Base-by-base conservation (phyloP, 1,140 invertebrate species). In the Leptinotarsa defecta region DNA sequence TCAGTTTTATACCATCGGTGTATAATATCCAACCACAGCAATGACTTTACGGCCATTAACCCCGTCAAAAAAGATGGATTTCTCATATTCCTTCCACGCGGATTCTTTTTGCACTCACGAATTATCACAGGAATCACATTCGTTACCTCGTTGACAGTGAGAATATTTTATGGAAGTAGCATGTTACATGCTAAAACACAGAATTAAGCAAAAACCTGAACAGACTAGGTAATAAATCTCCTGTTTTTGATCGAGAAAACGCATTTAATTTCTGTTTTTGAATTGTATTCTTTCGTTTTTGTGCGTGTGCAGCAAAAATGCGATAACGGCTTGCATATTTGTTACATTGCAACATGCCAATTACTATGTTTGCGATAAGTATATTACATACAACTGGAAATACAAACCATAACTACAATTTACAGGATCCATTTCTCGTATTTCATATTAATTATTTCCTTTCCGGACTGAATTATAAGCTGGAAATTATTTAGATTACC, bases 161-260 rank as follows among this genome's bases (percentile, higher is more conserved):
- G 76, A 68, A 74, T 74, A 74, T 61, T 74, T 74, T 74, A 77
- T 74, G 76, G 76, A 67, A 64, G 73, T 70, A 19, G 72, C 75
- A 74, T 76, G 75, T 76, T 61, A 76, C 75, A 61, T 71, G 73
- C 63, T 68, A 65, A 74, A 74, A 74, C 73, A 74, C 49, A 49
- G 70, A 70, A 74, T 71, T 74, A 63, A 74, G 73, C 72, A 77
- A 74, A 77, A 74, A 77, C 76, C 72, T 49, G 48, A 5, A 19
- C 52, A 65, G 69, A 74, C 43, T 62, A 65, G 70, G 62, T 68
- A 69, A 61, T 72, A 77, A 71, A 75, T 77, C 65, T 74, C 52
- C 48, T 48, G 64, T 72, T 77, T 77, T 61, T 75, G 70, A 75
- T 71, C 71, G 68, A 72, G 74, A 77, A 72, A 75, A 49, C 19